Base-by-base conservation (phyloP, 2,113 vertebrate species). In the Cebus imitator region DNA sequence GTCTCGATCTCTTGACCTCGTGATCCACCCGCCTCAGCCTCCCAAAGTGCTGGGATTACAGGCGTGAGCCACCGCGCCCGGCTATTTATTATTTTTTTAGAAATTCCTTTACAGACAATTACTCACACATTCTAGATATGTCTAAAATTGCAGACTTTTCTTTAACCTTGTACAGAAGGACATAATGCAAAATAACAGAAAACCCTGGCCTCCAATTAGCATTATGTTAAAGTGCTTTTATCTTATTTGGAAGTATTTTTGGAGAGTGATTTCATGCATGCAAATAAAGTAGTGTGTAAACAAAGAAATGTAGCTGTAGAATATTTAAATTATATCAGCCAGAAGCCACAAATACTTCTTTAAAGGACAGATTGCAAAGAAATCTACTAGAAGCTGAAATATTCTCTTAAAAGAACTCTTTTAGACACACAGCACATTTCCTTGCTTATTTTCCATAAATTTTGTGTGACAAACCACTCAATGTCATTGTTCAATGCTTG, bases 391-490 rank as follows among this genome's bases (percentile, higher is more conserved):
- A 91, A 93, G 75, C 3, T 79, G 76, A 82, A 90, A 79, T 16
- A 13, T 30, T 64, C 25, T 90, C 27, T 85, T 10, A 11, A 90
- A 64, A 76, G 43, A 95, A 93, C 21, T 87, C 91, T 64, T 57
- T 97, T 82, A 95, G 57, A 95, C 78, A 88, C 55, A 57, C 12
- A 97, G 32, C 7, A 40, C 50, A 61, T 90, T 21, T 86, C 64
- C 76, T 45, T 90, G 6, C 64, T 97, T 76, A 81, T 92, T 95
- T 85, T 30, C 58, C 80, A 81, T 64, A 80, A n/a, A 50, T 98
- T 91, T 97, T 85, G 86, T 93, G 73, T 82, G 84, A 97, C 58
- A 98, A 96, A 95, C 21, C 95, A 64, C 25, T 98, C 96, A 90
- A 50, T 92, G 81, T 75, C n/a, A 83, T 90, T 32, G 73, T 90